Evolutionary conservation across 1,140 invertebrate genomes (phyloP).

Genomic region (Harlomillsia oculata): DNA sequence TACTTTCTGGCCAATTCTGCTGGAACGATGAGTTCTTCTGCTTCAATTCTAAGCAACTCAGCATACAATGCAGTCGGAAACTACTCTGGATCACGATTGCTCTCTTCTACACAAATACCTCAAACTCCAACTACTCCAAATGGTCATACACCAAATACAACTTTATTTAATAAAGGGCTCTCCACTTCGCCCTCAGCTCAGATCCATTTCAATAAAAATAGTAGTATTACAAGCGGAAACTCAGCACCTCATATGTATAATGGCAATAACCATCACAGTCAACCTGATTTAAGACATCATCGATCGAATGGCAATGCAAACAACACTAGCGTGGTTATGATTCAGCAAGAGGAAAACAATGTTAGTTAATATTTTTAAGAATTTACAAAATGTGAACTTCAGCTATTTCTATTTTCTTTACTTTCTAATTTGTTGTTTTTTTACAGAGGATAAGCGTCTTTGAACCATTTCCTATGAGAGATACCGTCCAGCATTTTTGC

Average conservation of each 20-base stretch:
- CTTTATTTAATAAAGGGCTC: constrained; percentile 5
- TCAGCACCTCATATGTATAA: neutral
- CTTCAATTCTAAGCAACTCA: constrained; percentile 4
- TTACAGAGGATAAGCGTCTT: constrained; percentile 68
- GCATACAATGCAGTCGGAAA: constrained; percentile 2
- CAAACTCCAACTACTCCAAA: neutral
- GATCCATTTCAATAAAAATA: constrained; percentile 7
- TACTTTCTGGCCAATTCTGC: constrained; percentile 6
- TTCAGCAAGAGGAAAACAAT: constrained; percentile 6
- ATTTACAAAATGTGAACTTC: neutral
- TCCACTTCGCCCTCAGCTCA: neutral
- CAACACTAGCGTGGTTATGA: constrained; percentile 2
- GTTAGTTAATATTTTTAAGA: neutral
- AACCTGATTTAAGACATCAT: constrained; percentile 13
- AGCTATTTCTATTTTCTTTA: too few relatives aligned
- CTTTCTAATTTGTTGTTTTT: too few relatives aligned
- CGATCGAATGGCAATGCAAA: neutral
- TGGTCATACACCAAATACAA: neutral
- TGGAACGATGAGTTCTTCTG: neutral
- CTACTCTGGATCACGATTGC: constrained; percentile 3
- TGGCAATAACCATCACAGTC: constrained; percentile 16
- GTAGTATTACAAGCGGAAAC: neutral
- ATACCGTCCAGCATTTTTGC: constrained; percentile 87
- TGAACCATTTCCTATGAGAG: constrained; percentile 75
- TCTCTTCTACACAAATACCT: neutral